Conservation (phyloP, 1,140 invertebrate species). For the Helicoverpa zea region DNA sequence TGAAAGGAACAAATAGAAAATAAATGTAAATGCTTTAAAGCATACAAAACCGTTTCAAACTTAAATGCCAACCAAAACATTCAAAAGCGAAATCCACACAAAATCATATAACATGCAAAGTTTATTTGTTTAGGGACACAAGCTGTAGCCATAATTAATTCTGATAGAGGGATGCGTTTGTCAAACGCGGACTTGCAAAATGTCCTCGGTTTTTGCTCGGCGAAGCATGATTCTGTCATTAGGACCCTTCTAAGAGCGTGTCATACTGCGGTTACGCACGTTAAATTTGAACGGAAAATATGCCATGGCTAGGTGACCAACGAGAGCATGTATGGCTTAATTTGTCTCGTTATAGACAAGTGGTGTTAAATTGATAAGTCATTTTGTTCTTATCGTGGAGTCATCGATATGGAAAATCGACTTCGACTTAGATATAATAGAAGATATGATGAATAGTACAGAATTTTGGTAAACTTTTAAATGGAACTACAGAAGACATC, state of each 20-base stretch:
- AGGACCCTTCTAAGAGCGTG: constrained; percentile 53
- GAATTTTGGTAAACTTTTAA: not conserved
- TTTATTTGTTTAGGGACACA: constrained; percentile 26
- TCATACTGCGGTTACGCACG: constrained; percentile 41
- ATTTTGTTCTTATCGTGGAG: not conserved
- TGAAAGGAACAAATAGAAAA: not conserved
- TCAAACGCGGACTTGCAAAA: constrained; percentile 57
- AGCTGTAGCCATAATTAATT: constrained; percentile 62
- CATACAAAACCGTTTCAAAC: not conserved
- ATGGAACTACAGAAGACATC: not conserved
- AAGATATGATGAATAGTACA: not conserved
- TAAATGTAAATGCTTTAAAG: not conserved
- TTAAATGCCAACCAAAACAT: not conserved
- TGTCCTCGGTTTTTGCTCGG: constrained; percentile 68
- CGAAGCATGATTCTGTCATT: constrained; percentile 68
- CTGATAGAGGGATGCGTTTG: constrained; percentile 62
- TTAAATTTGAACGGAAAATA: constrained; percentile 46
- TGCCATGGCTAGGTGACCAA: constrained; percentile 46
- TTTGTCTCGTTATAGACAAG: constrained; percentile 13
- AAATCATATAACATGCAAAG: constrained; percentile 9
- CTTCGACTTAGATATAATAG: no score
- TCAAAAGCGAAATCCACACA: not conserved
- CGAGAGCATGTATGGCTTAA: constrained; percentile 26
- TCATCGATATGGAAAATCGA: not conserved
- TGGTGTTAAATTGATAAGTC: constrained; percentile 15